Evolutionary conservation across 2,888 invertebrate genomes (phyloP).

Genomic region (Agonopterix arenella): DNA sequence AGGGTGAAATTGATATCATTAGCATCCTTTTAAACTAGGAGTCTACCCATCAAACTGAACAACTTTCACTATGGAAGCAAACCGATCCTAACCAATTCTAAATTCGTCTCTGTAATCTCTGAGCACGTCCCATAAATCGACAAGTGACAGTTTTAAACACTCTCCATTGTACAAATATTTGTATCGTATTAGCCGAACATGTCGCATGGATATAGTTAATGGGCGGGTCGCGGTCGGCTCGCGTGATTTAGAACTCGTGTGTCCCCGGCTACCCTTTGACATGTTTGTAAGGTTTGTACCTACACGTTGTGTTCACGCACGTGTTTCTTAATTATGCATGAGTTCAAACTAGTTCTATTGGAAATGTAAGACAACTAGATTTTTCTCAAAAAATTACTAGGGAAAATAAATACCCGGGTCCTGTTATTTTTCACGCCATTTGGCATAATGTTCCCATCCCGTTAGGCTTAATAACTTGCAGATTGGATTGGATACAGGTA

Average conservation of each 20-base stretch:
- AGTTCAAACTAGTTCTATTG: too few species aligned
- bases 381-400: too few species aligned
- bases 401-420: too few species aligned
- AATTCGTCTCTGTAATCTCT: conserved; percentile 10
- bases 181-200: conserved; percentile 29
- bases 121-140: conserved; percentile 18
- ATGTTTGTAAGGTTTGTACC: conserved; percentile 2
- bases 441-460: too few species aligned
- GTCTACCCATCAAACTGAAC: too few species aligned
- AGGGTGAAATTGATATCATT: too few species aligned
- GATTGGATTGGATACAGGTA: too few species aligned
- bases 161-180: conserved; percentile 22
- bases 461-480: too few species aligned
- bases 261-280: conserved; percentile 10
- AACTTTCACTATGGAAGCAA: too few species aligned
- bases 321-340: background rate
- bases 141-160: conserved; percentile 18
- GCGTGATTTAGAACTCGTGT: conserved; percentile 29
- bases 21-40: too few species aligned
- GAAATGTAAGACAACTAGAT: too few species aligned
- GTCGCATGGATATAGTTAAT: conserved; percentile 18
- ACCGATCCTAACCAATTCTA: background rate
- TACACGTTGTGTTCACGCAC: background rate
- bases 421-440: too few species aligned
- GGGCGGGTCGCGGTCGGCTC: conserved; percentile 7